Conservation (phyloP, 2,113 vertebrate genomes). For the Poeciliopsis retropinna region DNA sequence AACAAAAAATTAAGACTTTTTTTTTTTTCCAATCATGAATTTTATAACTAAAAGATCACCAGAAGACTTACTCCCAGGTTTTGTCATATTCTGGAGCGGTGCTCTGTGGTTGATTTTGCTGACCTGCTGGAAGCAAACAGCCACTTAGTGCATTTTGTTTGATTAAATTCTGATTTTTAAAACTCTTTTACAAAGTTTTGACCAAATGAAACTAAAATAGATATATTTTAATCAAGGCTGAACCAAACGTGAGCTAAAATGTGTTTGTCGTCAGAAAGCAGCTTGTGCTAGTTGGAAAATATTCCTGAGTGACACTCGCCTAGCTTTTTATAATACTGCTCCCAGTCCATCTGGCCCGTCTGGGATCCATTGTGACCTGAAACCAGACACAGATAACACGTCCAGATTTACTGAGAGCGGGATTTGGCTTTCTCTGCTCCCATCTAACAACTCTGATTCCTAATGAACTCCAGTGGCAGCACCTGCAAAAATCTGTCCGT, state of each 20-base stretch:
- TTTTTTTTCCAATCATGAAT: not conserved
- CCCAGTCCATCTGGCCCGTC: conserved; percentile 80
- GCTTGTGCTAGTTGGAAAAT: not conserved
- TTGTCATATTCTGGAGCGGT: conserved; percentile 92
- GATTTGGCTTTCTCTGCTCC: conserved; percentile 9
- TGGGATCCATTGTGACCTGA: conserved; percentile 82
- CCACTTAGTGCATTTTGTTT: not conserved
- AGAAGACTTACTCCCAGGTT: conserved; percentile 87
- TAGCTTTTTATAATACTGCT: conserved; percentile 79
- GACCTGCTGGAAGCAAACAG: conserved; percentile 84
- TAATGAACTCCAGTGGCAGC: conserved; percentile 48
- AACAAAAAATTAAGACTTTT: not conserved
- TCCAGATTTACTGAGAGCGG: conserved; percentile 38
- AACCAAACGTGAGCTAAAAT: not conserved
- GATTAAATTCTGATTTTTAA: not conserved
- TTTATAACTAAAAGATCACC: not conserved
- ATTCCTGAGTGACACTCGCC: conserved; percentile 59
- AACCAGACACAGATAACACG: conserved; percentile 72
- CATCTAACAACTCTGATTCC: conserved; percentile 19
- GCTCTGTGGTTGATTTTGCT: conserved; percentile 92
- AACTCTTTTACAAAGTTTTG: not conserved
- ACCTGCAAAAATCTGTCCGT: conserved; percentile 21
- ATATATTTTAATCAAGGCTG: not conserved
- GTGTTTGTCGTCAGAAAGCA: not conserved
- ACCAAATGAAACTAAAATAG: not conserved